These are phyloP conservation scores for Taphrorychus bicolor DNA, from an alignment of 2,888 invertebrate species.

Conservation along the genomic window DNA sequence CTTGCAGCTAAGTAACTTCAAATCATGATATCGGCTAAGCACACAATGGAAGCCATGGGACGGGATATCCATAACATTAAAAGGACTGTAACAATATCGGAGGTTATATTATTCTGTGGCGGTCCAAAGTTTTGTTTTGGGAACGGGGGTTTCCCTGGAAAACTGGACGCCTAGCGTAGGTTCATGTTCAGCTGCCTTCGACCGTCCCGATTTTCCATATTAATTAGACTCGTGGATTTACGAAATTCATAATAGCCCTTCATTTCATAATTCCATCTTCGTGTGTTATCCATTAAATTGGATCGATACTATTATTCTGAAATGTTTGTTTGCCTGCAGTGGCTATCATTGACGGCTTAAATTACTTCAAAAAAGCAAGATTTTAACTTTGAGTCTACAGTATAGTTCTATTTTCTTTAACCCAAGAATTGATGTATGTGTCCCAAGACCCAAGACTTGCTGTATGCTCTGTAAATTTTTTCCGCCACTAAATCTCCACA, in stretches of 20 bases:
- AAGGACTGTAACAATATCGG: slow-evolving; percentile 40
- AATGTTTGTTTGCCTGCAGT: no score
- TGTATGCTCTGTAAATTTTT: no score
- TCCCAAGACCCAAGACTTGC: no score
- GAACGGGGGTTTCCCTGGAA: slow-evolving; percentile 33
- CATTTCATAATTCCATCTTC: slow-evolving; percentile 21
- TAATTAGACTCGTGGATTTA: slow-evolving; percentile 35
- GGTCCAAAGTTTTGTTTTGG: slow-evolving; percentile 40
- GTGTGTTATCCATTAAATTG: background rate
- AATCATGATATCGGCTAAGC: background rate
- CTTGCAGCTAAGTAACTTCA: background rate
- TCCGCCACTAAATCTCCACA: no score
- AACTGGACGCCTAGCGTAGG: slow-evolving; percentile 21
- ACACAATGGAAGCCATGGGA: background rate
- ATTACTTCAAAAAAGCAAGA: no score
- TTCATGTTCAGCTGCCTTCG: background rate
- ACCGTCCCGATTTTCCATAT: slow-evolving; percentile 27
- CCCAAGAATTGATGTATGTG: no score
- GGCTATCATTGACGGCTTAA: no score
- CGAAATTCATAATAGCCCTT: slow-evolving; percentile 39
- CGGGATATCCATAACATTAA: slow-evolving; percentile 36
- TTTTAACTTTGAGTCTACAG: no score
- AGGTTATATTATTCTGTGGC: slow-evolving; percentile 40
- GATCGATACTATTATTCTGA: background rate
- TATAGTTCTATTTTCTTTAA: no score